phyloP scores from a whole-genome alignment of 2,113 vertebrate species.

The Dicerorhinus sumatrensis region DNA sequence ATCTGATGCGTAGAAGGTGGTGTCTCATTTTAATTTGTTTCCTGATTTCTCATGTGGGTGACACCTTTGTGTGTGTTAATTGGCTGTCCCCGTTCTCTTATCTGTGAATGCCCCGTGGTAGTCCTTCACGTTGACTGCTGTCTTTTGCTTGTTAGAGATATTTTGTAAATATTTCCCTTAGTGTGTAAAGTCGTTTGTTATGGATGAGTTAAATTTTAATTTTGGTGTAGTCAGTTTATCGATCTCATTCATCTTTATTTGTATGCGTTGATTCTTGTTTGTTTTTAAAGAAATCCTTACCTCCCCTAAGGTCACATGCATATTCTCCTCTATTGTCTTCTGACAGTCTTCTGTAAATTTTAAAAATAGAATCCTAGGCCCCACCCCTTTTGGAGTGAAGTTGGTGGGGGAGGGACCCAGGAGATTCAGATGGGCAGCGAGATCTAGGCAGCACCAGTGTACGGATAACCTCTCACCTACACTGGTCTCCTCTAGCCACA shows the following conservation, averaged over 20 bases:
- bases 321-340: not conserved
- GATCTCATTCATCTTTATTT: not conserved
- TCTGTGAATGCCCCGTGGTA: not conserved
- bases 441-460: not conserved
- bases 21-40: slow-evolving; percentile 22
- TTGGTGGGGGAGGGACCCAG: not conserved
- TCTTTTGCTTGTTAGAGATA: not conserved
- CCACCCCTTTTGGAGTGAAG: not conserved
- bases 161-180: not conserved
- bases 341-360: not conserved
- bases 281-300: not conserved
- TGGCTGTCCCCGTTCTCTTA: not conserved
- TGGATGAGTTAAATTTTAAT: not conserved
- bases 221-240: not conserved
- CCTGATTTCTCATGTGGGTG: not conserved
- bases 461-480: not conserved
- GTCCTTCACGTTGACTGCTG: not conserved
- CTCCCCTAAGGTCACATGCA: not conserved
- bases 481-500: not conserved
- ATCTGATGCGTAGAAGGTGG: not conserved
- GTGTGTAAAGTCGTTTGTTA: not conserved
- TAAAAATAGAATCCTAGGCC: not conserved
- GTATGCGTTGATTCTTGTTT: not conserved
- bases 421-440: not conserved
- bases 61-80: not conserved